Percentiles rank a stretch among this genome's conserved stretches.
phyloP scores from a whole-genome alignment of 2,113 vertebrate genomes.

The Patagioenas fasciata region DNA sequence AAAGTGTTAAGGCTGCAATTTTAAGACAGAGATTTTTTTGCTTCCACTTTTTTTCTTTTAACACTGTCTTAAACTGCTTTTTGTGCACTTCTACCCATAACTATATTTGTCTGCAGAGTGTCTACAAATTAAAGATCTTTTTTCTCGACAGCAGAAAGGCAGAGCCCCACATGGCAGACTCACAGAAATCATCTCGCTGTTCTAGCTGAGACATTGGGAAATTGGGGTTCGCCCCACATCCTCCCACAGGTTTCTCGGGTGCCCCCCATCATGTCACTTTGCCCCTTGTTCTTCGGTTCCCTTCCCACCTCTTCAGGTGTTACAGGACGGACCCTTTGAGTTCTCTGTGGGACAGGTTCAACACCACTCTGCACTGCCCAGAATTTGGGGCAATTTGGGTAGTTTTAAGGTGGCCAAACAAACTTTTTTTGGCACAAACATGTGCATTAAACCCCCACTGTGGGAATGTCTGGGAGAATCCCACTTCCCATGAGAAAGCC shows the following conservation, averaged over 20 bases:
- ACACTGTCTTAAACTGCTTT: neutral
- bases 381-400: neutral
- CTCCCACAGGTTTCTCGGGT: neutral
- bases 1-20: conserved; percentile 60
- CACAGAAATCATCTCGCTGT: neutral
- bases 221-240: accelerated
- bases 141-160: neutral
- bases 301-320: neutral
- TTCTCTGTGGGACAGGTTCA: accelerated
- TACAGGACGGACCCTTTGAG: neutral
- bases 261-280: accelerated
- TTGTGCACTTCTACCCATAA: neutral
- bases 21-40: conserved; percentile 49
- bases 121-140: neutral
- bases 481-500: neutral
- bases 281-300: too few relatives aligned
- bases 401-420: neutral
- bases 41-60: conserved; percentile 54
- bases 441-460: neutral
- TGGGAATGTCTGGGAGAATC: neutral
- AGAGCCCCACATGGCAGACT: neutral
- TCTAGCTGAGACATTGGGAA: neutral
- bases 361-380: too few relatives aligned
- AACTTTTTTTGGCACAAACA: neutral
- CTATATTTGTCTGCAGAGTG: neutral